Evolutionary conservation across 2,888 invertebrate species (phyloP).

Genomic region (Sabellastarte sp.): DNA sequence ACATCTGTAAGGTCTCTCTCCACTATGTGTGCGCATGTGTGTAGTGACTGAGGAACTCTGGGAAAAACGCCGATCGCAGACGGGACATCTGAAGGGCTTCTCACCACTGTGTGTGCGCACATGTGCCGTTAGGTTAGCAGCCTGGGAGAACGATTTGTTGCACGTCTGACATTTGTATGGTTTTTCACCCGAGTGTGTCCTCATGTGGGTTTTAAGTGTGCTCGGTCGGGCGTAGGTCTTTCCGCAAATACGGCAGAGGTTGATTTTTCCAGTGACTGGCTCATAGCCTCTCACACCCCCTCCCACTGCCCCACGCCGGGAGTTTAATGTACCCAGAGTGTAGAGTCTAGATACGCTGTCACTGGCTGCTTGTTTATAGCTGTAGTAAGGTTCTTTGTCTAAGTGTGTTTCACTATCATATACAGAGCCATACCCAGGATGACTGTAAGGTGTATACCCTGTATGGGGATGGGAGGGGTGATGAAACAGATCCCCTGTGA

Average conservation of each 20-base stretch:
- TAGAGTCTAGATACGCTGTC: not conserved
- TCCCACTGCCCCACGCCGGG: constrained; percentile 1
- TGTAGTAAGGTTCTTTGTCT: not conserved
- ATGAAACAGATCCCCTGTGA: not conserved
- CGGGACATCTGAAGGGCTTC: constrained; percentile 96
- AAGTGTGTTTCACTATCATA: not conserved
- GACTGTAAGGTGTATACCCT: not conserved
- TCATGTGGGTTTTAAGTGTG: constrained; percentile 92
- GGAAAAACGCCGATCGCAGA: constrained; percentile 94
- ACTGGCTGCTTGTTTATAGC: not conserved
- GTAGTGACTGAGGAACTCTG: constrained; percentile 93
- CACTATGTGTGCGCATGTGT: constrained; percentile 99
- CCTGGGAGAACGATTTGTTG: constrained; percentile 93
- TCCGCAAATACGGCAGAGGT: constrained; percentile 90
- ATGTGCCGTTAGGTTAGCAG: constrained; percentile 97
- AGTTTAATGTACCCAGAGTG: not conserved
- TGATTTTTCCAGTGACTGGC: constrained; percentile 55
- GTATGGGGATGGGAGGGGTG: not conserved
- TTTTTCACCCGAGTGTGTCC: constrained; percentile 94
- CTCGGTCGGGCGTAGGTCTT: constrained; percentile 94
- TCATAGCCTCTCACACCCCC: constrained; percentile 10
- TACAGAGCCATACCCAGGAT: not conserved
- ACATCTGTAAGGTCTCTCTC: constrained; percentile 84
- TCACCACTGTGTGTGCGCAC: constrained; percentile 94
- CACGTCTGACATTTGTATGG: constrained; percentile 72